A percentile compares a stretch with the other conserved stretches of the same genome.
phyloP scores from a whole-genome alignment of 2,888 invertebrate species.

The Phytoseiulus persimilis region DNA sequence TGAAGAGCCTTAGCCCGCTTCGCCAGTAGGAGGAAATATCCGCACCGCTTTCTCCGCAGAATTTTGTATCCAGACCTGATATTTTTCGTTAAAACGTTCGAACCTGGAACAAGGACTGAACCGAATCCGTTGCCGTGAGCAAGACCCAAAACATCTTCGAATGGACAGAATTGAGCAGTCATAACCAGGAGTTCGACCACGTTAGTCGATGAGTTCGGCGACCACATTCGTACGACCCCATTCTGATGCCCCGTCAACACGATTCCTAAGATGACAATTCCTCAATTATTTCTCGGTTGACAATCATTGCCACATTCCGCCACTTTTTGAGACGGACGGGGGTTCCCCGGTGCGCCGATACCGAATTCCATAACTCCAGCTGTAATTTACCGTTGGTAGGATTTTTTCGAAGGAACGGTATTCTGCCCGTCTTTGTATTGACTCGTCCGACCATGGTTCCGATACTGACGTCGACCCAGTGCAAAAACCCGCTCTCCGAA shows the following conservation, averaged over 20 bases:
- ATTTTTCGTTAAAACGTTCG: neutral
- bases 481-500: constrained; percentile 64
- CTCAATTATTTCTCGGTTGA: no score
- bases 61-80: no score
- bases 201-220: constrained; percentile 74
- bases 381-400: constrained; percentile 77
- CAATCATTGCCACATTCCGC: no score
- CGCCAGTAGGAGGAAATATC: no score
- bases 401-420: constrained; percentile 79
- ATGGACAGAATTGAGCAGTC: constrained; percentile 80
- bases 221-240: constrained; percentile 77
- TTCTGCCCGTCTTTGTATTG: constrained; percentile 66
- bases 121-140: constrained; percentile 71
- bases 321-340: no score
- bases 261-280: constrained; percentile 48
- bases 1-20: no score
- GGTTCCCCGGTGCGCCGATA: neutral
- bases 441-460: constrained; percentile 76
- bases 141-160: constrained; percentile 89
- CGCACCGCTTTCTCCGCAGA: no score
- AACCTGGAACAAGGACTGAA: constrained; percentile 80
- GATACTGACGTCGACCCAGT: constrained; percentile 88
- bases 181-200: constrained; percentile 82
- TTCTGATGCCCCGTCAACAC: constrained; percentile 49
- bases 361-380: neutral